Conservation (phyloP, 2,888 invertebrate genomes). For the Idaea straminata region DNA sequence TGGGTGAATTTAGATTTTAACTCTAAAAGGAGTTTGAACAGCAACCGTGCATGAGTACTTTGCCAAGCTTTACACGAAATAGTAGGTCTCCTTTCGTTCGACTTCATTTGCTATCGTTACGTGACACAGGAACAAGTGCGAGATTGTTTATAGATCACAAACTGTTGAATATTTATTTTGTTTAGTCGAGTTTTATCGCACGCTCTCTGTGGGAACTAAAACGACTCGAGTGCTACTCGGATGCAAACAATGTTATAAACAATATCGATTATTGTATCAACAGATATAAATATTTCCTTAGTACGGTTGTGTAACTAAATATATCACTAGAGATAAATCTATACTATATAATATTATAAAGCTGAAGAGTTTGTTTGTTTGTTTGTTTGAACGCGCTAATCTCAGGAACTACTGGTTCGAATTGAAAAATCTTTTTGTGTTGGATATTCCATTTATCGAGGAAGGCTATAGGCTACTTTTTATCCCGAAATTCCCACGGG, state of each 20-base stretch:
- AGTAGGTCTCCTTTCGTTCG: background rate
- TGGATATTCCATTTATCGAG: too few relatives aligned
- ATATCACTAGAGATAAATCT: background rate
- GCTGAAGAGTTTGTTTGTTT: too few relatives aligned
- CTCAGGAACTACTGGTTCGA: too few relatives aligned
- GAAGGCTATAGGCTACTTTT: too few relatives aligned
- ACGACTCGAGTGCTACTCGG: conserved; percentile 31
- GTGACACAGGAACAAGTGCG: conserved; percentile 53
- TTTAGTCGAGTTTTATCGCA: conserved; percentile 68
- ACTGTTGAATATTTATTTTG: conserved; percentile 78
- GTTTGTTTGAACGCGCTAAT: too few relatives aligned
- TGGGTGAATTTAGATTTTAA: conserved; percentile 7
- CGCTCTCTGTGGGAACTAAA: conserved; percentile 68
- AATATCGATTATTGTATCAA: conserved; percentile 39
- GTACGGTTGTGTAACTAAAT: background rate
- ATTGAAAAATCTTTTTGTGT: too few relatives aligned
- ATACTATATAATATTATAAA: too few relatives aligned
- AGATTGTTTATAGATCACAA: conserved; percentile 68
- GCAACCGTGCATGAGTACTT: background rate
- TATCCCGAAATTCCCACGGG: too few relatives aligned
- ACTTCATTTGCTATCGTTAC: conserved; percentile 42
- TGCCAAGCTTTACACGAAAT: too few relatives aligned
- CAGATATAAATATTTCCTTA: conserved; percentile 23
- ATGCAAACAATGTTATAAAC: conserved; percentile 49
- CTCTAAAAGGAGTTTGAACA: conserved; percentile 6